Conservation (phyloP, 2,888 invertebrate genomes). For the Machimus atricapillus region DNA sequence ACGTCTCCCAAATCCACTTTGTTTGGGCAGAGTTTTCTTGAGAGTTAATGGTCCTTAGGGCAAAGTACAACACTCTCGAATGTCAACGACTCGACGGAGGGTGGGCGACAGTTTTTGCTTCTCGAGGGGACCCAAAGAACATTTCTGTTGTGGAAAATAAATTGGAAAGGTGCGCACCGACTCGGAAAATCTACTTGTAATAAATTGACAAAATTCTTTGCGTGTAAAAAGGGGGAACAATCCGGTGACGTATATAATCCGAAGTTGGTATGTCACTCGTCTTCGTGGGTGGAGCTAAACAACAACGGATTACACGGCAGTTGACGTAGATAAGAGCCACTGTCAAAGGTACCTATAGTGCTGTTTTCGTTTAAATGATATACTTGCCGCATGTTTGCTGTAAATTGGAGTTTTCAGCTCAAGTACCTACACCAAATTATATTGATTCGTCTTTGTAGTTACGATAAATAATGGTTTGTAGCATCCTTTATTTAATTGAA, state of each 20-base stretch:
- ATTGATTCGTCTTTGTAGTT: not conserved
- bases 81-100: not conserved
- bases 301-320: not conserved
- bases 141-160: slow-evolving; percentile 40
- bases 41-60: slow-evolving; percentile 27
- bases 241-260: slow-evolving; percentile 44
- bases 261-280: not conserved
- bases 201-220: slow-evolving; percentile 49
- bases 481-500: too few relatives aligned
- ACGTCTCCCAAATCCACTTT: slow-evolving; percentile 27
- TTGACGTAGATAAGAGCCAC: not conserved
- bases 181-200: slow-evolving; percentile 49
- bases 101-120: not conserved
- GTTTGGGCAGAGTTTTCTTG: slow-evolving; percentile 29
- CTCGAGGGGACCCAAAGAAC: not conserved
- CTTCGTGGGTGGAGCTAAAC: slow-evolving; percentile 2
- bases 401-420: not conserved
- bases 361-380: not conserved
- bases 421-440: not conserved
- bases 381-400: not conserved
- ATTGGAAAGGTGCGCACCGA: slow-evolving; percentile 47
- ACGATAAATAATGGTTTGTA: too few relatives aligned
- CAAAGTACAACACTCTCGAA: slow-evolving; percentile 4
- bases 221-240: slow-evolving; percentile 39
- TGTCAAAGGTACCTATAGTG: not conserved